These are phyloP conservation scores for Acomys russatus DNA, from an alignment of 2,797 vertebrate genomes.

Conservation along the genomic window DNA sequence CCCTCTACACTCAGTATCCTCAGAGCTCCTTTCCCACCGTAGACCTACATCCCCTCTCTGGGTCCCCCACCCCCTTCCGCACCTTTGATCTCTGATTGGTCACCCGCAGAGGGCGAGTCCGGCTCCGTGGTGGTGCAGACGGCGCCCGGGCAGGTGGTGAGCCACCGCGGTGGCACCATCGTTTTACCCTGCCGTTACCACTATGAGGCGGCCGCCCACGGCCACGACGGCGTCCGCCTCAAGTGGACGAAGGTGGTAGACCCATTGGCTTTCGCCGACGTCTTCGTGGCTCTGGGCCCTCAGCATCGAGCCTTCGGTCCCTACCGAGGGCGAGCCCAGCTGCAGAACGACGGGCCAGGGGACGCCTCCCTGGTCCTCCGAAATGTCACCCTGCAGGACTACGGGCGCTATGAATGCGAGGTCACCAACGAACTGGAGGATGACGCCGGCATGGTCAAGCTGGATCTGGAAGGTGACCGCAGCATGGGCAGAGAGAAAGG, in stretches of 20 bases:
- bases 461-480: slow-evolving; percentile 95
- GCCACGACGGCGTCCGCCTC: slow-evolving; percentile 93
- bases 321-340: slow-evolving; percentile 93
- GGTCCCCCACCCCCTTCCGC: background rate
- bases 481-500: background rate
- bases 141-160: slow-evolving; percentile 96
- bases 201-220: slow-evolving; percentile 92
- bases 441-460: slow-evolving; percentile 95
- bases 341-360: slow-evolving; percentile 92
- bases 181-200: slow-evolving; percentile 97
- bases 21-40: background rate
- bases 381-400: slow-evolving; percentile 96
- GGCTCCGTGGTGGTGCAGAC: slow-evolving; percentile 97
- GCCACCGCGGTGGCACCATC: slow-evolving; percentile 96
- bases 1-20: background rate
- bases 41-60: background rate
- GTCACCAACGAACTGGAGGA: slow-evolving; percentile 98
- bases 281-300: slow-evolving; percentile 95
- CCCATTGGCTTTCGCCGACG: slow-evolving; percentile 93
- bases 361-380: slow-evolving; percentile 96
- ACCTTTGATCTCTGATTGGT: background rate
- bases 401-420: slow-evolving; percentile 97
- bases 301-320: slow-evolving; percentile 93
- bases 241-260: slow-evolving; percentile 98
- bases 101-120: slow-evolving; percentile 93